phyloP scores from a whole-genome alignment of 1,140 invertebrate genomes.

The Drosophila sp. region DNA sequence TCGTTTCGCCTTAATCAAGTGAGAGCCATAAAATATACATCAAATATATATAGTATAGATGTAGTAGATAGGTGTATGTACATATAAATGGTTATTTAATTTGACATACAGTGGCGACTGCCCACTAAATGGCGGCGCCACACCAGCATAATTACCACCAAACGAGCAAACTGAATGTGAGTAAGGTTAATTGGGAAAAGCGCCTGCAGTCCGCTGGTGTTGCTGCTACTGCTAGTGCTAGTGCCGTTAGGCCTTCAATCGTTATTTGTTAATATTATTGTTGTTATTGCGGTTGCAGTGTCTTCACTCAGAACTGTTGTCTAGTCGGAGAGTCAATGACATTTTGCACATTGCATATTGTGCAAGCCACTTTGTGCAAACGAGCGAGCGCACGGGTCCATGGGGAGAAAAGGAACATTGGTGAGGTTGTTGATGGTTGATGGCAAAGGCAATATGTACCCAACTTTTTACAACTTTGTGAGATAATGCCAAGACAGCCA shows the following conservation, averaged over 20 bases:
- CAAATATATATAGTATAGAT: slow-evolving; percentile 21
- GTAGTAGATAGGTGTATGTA: neutral
- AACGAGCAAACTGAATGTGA: slow-evolving; percentile 2
- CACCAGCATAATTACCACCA: slow-evolving; percentile 59
- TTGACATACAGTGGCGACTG: slow-evolving; percentile 36
- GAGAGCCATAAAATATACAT: slow-evolving; percentile 60
- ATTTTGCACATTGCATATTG: slow-evolving; percentile 54
- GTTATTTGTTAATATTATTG: slow-evolving; percentile 5
- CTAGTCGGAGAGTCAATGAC: slow-evolving; percentile 58
- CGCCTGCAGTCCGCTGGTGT: neutral
- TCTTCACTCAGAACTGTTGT: slow-evolving; percentile 11
- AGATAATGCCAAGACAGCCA: slow-evolving; percentile 26
- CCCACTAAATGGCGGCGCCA: slow-evolving; percentile 67
- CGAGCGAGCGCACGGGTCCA: neutral
- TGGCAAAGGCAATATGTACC: slow-evolving; percentile 2
- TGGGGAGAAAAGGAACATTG: neutral
- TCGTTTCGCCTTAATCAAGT: slow-evolving; percentile 67
- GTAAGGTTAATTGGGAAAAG: slow-evolving; percentile 1
- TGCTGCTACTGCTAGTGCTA: too few species aligned
- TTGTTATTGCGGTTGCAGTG: slow-evolving; percentile 31
- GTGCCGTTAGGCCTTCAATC: neutral
- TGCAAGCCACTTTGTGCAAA: slow-evolving; percentile 51
- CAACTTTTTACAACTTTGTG: slow-evolving; percentile 51
- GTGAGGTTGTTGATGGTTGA: too few species aligned
- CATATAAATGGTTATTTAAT: slow-evolving; percentile 66